Percentiles rank a stretch among this genome's conserved stretches.
Conservation (phyloP, 2,888 invertebrate genomes). For the Merodon equestris region DNA sequence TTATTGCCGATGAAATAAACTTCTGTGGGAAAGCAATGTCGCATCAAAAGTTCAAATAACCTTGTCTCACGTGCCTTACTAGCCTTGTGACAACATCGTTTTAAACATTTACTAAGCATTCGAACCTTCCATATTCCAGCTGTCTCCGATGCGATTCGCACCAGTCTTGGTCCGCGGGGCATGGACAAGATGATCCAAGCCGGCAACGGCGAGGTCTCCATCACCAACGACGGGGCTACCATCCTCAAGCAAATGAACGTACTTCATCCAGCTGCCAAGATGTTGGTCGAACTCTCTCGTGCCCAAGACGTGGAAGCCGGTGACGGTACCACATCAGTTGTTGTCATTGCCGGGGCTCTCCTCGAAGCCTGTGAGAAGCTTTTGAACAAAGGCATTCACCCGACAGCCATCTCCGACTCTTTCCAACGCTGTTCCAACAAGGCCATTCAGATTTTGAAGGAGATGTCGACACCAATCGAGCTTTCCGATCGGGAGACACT, state of each 20-base stretch:
- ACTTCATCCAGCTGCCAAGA: constrained; percentile 98
- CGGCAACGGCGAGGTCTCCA: constrained; percentile 98
- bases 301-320: constrained; percentile 99
- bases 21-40: too few species aligned
- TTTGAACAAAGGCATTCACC: constrained; percentile 96
- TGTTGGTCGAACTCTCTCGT: constrained; percentile 98
- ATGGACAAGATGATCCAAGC: constrained; percentile 99
- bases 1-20: too few species aligned
- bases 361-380: constrained; percentile 96
- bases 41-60: too few species aligned
- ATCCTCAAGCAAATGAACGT: constrained; percentile 99
- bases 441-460: constrained; percentile 84
- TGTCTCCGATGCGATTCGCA: constrained; percentile 98
- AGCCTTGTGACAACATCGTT: background rate
- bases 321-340: constrained; percentile 99
- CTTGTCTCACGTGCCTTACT: constrained; percentile 7
- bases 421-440: constrained; percentile 86
- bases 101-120: background rate
- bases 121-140: constrained; percentile 82
- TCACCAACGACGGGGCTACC: constrained; percentile 99
- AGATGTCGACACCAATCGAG: constrained; percentile 92
- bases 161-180: constrained; percentile 98
- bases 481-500: constrained; percentile 92
- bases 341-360: constrained; percentile 97
- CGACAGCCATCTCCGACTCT: constrained; percentile 97